These are phyloP conservation scores for Drosophila sordidula DNA, from an alignment of 2,888 invertebrate species.

Conservation along the genomic window DNA sequence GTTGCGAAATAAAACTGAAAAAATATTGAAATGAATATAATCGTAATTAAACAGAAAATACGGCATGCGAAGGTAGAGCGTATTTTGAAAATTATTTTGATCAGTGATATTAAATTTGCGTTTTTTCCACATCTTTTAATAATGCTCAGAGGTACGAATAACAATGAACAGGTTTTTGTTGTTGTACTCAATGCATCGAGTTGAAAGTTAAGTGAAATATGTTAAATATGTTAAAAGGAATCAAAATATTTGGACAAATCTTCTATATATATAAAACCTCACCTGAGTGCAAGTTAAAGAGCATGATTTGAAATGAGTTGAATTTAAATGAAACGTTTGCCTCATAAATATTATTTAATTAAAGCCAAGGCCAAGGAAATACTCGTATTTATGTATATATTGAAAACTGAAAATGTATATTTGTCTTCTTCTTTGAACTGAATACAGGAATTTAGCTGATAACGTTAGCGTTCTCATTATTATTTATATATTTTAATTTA, in stretches of 20 bases:
- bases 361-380: not conserved
- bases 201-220: too few relatives aligned
- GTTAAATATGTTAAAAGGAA: too few relatives aligned
- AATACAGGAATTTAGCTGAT: conserved; percentile 11
- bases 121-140: conserved; percentile 28
- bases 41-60: not conserved
- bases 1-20: not conserved
- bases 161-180: not conserved
- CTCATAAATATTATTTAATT: too few relatives aligned
- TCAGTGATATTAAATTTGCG: not conserved
- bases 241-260: too few relatives aligned
- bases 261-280: too few relatives aligned
- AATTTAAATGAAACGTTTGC: too few relatives aligned
- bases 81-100: not conserved
- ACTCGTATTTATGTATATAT: not conserved
- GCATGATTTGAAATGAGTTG: too few relatives aligned
- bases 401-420: conserved; percentile 32
- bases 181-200: too few relatives aligned
- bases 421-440: conserved; percentile 16
- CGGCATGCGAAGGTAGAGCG: not conserved
- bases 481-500: not conserved
- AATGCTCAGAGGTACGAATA: conserved; percentile 63
- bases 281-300: too few relatives aligned
- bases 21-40: not conserved
- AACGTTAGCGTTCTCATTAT: conserved; percentile 1